These are phyloP conservation scores for Polydrusus cervinus DNA, from an alignment of 2,888 invertebrate species.

Conservation along the genomic window DNA sequence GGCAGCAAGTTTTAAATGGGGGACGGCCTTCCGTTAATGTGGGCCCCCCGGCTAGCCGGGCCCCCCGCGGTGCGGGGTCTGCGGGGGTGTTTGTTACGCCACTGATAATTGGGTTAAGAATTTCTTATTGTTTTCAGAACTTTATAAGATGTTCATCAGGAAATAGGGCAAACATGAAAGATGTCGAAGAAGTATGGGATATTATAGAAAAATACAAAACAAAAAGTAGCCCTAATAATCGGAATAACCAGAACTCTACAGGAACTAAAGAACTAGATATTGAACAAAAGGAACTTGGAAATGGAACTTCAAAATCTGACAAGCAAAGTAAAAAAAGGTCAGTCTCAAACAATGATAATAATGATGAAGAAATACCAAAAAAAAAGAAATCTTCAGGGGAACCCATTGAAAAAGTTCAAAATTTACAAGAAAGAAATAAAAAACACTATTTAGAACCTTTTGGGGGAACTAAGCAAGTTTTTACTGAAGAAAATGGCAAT, in stretches of 20 bases:
- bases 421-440: background rate
- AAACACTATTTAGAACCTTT: slow-evolving; percentile 22
- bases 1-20: too few species aligned
- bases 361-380: slow-evolving; percentile 69
- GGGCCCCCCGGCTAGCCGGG: too few species aligned
- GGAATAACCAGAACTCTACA: slow-evolving; percentile 44
- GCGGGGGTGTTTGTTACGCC: too few species aligned
- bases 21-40: too few species aligned
- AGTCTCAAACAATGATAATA: slow-evolving; percentile 42
- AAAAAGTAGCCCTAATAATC: slow-evolving; percentile 55
- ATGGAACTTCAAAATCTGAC: background rate
- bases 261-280: slow-evolving; percentile 21
- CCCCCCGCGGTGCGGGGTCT: too few species aligned
- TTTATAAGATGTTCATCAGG: slow-evolving; percentile 79
- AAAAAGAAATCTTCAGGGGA: slow-evolving; percentile 69
- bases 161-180: slow-evolving; percentile 73
- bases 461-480: slow-evolving; percentile 18
- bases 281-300: background rate
- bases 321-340: background rate
- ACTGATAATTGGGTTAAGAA: background rate
- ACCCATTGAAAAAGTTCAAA: too few species aligned
- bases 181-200: slow-evolving; percentile 82
- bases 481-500: background rate
- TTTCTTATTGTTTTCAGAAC: slow-evolving; percentile 70
- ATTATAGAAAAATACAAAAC: slow-evolving; percentile 68